These are phyloP conservation scores for Chloroceryle aenea DNA, from an alignment of 2,113 vertebrate genomes.

Conservation along the genomic window DNA sequence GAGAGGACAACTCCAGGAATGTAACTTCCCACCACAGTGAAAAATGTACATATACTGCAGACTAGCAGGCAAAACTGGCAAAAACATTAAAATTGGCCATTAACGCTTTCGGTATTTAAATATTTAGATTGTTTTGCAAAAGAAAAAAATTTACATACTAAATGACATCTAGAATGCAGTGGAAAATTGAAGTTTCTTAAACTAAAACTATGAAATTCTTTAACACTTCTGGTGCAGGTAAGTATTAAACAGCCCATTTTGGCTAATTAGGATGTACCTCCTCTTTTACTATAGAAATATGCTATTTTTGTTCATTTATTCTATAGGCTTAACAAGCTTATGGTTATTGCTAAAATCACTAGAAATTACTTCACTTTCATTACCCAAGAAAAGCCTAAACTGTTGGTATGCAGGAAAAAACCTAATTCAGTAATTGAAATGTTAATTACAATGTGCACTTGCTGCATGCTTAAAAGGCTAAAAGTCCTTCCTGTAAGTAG, in stretches of 20 bases:
- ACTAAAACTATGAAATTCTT: background rate
- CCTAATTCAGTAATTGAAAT: background rate
- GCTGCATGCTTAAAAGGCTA: background rate
- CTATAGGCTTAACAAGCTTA: background rate
- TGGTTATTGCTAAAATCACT: background rate
- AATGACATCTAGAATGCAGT: background rate
- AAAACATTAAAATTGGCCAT: slow-evolving; percentile 49
- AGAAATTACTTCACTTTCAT: background rate
- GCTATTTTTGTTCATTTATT: background rate
- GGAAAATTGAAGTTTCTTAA: background rate
- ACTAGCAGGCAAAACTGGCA: slow-evolving; percentile 95
- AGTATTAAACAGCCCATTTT: background rate
- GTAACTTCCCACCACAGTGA: slow-evolving; percentile 94
- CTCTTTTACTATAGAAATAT: background rate
- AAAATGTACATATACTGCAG: slow-evolving; percentile 94
- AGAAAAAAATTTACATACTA: background rate
- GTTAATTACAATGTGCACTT: background rate
- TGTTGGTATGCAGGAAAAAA: background rate
- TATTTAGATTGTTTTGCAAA: background rate
- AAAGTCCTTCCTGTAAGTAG: background rate
- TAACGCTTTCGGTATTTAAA: background rate
- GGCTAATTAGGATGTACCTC: background rate
- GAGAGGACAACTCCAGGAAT: slow-evolving; percentile 95
- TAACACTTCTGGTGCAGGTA: background rate
- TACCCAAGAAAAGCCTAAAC: background rate